Percentiles rank a stretch among this genome's conserved stretches.
Conservation (phyloP, 2,888 invertebrate species). For the Plebejus melissa region DNA sequence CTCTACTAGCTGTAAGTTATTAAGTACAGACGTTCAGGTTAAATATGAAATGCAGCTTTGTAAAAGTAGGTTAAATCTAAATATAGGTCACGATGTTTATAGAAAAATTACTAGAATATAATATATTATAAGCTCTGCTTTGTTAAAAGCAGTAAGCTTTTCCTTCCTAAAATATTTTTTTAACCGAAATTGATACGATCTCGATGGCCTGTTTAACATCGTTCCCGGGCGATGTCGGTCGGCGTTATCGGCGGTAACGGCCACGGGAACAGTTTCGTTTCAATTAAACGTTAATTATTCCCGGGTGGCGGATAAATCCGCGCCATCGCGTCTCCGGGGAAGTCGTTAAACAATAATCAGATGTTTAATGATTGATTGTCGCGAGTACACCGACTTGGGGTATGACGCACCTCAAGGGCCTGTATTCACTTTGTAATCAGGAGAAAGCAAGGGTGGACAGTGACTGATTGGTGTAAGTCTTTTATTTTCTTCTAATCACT, state of each 20-base stretch:
- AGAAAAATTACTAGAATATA: background rate
- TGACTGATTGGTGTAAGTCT: too few relatives aligned
- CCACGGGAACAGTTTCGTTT: background rate
- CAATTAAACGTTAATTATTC: slow-evolving; percentile 4
- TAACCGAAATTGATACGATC: background rate
- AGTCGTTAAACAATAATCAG: background rate
- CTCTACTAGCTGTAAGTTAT: background rate
- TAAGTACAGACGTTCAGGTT: background rate
- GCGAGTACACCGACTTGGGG: background rate
- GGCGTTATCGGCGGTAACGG: background rate
- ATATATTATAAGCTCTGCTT: background rate
- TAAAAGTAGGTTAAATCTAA: background rate
- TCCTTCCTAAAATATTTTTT: background rate
- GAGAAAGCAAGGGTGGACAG: too few relatives aligned
- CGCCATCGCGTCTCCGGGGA: background rate
- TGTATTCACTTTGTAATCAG: too few relatives aligned
- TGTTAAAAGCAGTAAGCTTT: background rate
- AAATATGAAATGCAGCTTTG: background rate
- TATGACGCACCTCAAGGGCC: background rate
- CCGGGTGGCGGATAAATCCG: background rate
- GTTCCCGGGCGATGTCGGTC: background rate
- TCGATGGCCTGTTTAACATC: background rate
- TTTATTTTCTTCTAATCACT: too few relatives aligned
- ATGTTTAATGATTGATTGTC: background rate
- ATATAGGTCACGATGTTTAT: background rate